These are phyloP conservation scores for Rhombomys opimus DNA, from an alignment of 2,113 vertebrate genomes.

Conservation along the genomic window DNA sequence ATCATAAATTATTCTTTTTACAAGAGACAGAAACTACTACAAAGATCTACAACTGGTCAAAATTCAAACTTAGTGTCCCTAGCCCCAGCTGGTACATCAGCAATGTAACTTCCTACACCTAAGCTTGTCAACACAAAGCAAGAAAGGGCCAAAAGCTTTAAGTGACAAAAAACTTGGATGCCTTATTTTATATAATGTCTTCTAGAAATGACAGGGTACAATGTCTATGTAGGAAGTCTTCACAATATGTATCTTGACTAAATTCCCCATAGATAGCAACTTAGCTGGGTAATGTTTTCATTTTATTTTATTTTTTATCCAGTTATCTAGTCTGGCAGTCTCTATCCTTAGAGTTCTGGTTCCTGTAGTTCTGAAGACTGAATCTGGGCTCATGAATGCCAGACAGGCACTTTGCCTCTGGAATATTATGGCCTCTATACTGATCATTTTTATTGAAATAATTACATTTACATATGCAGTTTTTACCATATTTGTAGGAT, in stretches of 20 bases:
- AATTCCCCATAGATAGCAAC: not conserved
- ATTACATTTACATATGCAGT: not conserved
- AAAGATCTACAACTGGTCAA: not conserved
- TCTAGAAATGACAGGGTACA: not conserved
- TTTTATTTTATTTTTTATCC: too few species aligned
- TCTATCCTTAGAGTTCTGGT: not conserved
- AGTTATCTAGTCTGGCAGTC: not conserved
- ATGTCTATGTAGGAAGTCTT: too few species aligned
- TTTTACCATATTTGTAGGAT: not conserved
- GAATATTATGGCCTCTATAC: not conserved
- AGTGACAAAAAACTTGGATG: not conserved
- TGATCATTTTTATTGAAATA: not conserved
- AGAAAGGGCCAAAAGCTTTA: not conserved
- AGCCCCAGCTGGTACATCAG: not conserved
- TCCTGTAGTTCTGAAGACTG: not conserved
- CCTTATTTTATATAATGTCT: not conserved
- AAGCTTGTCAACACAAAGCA: not conserved
- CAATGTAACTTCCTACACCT: not conserved
- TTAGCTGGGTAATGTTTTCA: not conserved
- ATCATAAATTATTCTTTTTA: not conserved
- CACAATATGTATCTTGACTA: not conserved
- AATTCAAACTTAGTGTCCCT: not conserved
- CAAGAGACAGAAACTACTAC: not conserved
- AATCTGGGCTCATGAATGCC: too few species aligned
- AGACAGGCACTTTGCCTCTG: not conserved